These are phyloP conservation scores for Thrips palmi DNA, from an alignment of 1,140 invertebrate species.

Conservation along the genomic window DNA sequence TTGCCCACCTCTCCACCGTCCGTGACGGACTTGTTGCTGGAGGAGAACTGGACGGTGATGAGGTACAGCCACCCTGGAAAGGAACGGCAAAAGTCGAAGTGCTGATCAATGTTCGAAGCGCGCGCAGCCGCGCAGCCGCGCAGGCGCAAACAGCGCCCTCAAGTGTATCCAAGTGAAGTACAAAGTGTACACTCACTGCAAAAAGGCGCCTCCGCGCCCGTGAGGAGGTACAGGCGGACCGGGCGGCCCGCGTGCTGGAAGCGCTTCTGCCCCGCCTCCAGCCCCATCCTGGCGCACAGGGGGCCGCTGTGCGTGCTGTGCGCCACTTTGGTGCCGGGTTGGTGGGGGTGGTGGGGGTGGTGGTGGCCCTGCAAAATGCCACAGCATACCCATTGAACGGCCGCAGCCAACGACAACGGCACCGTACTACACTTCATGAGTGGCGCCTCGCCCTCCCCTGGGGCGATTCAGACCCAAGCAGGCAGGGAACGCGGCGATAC, in stretches of 20 bases:
- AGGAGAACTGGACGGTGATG: not conserved
- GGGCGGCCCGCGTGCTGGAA: conserved; percentile 4
- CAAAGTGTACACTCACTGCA: conserved; percentile 45
- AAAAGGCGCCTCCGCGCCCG: conserved; percentile 40
- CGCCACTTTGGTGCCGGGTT: not conserved
- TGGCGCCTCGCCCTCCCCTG: too few species aligned
- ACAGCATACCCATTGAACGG: too few species aligned
- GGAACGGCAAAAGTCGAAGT: not conserved
- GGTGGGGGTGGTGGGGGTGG: too few species aligned
- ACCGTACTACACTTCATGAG: not conserved
- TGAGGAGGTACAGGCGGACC: conserved; percentile 48
- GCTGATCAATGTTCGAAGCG: not conserved
- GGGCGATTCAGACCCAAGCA: not conserved
- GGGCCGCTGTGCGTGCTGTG: conserved; percentile 7
- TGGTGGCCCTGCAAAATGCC: too few species aligned
- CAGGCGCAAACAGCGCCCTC: not conserved
- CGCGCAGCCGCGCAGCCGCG: not conserved
- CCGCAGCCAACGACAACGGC: not conserved
- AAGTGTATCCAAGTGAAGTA: conserved; percentile 4
- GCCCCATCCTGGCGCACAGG: conserved; percentile 6
- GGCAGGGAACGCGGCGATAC: conserved; percentile 13
- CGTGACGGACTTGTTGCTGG: not conserved
- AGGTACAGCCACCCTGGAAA: not conserved
- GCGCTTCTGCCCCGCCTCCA: conserved; percentile 4
- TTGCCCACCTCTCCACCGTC: too few species aligned